Evolutionary conservation across 2,797 vertebrate species (phyloP).

Genomic region (Pteropus rufus): DNA sequence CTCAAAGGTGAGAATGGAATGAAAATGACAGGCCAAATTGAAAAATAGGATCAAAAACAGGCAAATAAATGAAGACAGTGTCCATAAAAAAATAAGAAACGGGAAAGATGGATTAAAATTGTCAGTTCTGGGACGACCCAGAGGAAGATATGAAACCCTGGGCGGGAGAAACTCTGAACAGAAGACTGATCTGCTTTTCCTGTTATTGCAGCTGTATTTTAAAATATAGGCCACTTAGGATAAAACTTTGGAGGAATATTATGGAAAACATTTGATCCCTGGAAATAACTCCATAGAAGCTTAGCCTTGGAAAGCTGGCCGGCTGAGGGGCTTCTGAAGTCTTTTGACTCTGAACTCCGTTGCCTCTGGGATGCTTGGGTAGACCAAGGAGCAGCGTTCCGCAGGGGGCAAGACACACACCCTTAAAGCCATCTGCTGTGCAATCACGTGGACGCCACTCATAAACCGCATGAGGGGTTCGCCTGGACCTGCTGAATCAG

Average conservation of each 20-base stretch:
- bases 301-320: background rate
- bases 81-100: background rate
- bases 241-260: background rate
- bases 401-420: background rate
- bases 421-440: background rate
- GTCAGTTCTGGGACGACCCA: too few species aligned
- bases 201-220: background rate
- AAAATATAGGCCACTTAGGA: background rate
- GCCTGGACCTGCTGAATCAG: background rate
- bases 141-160: background rate
- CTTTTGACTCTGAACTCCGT: background rate
- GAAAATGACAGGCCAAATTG: background rate
- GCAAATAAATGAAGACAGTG: background rate
- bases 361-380: background rate
- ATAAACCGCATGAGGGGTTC: background rate
- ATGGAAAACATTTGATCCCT: background rate
- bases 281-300: background rate
- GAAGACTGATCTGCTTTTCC: background rate
- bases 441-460: background rate
- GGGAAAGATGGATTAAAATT: background rate
- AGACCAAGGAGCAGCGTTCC: rapidly evolving
- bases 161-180: background rate
- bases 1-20: background rate
- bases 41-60: background rate
- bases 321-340: background rate